These are phyloP conservation scores for Cydia amplana DNA, from an alignment of 1,140 invertebrate species.

Conservation along the genomic window DNA sequence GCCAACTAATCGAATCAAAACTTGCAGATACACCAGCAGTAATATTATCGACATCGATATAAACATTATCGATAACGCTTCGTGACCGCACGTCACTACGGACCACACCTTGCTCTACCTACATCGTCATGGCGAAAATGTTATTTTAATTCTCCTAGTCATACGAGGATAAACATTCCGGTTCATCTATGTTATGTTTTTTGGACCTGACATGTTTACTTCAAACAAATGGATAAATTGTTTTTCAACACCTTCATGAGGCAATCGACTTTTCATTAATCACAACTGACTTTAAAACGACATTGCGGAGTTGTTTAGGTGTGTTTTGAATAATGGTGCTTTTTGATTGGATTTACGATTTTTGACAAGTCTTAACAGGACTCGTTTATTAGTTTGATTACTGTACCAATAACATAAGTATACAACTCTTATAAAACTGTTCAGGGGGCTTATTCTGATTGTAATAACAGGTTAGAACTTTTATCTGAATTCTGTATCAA, in stretches of 20 bases:
- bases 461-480: no score
- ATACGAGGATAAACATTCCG: slow-evolving; percentile 41
- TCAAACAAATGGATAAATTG: slow-evolving; percentile 25
- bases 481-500: no score
- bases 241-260: slow-evolving; percentile 28
- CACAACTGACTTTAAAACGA: slow-evolving; percentile 22
- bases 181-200: slow-evolving; percentile 21
- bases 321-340: neutral
- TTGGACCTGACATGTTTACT: slow-evolving; percentile 23
- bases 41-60: slow-evolving; percentile 38
- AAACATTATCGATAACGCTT: neutral
- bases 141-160: slow-evolving; percentile 66
- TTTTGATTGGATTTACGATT: slow-evolving; percentile 6
- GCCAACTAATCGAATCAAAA: neutral
- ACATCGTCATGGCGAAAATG: slow-evolving; percentile 65
- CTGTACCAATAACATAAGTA: neutral
- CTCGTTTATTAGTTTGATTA: neutral
- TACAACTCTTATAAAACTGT: neutral
- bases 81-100: slow-evolving; percentile 40
- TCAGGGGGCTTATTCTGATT: neutral
- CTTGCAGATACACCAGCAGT: slow-evolving; percentile 19
- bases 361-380: neutral
- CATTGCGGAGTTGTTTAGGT: neutral
- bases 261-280: slow-evolving; percentile 23
- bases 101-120: slow-evolving; percentile 65